phyloP scores from a whole-genome alignment of 2,888 invertebrate species.

The Beris morrisii region DNA sequence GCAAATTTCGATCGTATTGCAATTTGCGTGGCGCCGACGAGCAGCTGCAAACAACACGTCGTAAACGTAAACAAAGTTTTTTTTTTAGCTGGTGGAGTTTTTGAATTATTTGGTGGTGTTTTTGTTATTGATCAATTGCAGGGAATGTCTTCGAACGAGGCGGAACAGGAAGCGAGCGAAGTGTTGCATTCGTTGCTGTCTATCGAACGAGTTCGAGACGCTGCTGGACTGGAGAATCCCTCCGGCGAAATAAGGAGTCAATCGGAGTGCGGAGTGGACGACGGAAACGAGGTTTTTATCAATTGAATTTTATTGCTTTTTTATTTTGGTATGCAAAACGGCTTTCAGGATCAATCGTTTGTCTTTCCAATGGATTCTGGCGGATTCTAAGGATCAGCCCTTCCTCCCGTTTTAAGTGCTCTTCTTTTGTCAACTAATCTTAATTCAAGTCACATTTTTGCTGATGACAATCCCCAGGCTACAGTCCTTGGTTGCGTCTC shows the following conservation, averaged over 20 bases:
- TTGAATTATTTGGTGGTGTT: constrained; percentile 45
- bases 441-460: no score
- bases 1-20: constrained; percentile 41
- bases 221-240: neutral
- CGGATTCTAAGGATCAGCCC: no score
- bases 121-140: constrained; percentile 64
- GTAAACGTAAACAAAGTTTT: constrained; percentile 23
- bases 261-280: neutral
- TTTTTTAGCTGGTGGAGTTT: neutral
- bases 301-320: neutral
- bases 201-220: constrained; percentile 12
- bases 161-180: constrained; percentile 72
- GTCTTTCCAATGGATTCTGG: no score
- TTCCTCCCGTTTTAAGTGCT: no score
- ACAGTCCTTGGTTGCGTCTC: no score
- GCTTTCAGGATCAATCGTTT: no score
- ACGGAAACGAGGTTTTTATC: constrained; percentile 16
- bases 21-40: constrained; percentile 10
- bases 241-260: neutral
- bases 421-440: no score
- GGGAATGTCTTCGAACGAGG: constrained; percentile 61
- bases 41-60: neutral
- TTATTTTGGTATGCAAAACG: neutral
- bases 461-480: no score
- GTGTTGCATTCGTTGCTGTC: constrained; percentile 61